Evolutionary conservation across 1,140 invertebrate species (phyloP), one percentile per base, ranked within the genome.

Genomic region (Epicauta chinensis): DNA sequence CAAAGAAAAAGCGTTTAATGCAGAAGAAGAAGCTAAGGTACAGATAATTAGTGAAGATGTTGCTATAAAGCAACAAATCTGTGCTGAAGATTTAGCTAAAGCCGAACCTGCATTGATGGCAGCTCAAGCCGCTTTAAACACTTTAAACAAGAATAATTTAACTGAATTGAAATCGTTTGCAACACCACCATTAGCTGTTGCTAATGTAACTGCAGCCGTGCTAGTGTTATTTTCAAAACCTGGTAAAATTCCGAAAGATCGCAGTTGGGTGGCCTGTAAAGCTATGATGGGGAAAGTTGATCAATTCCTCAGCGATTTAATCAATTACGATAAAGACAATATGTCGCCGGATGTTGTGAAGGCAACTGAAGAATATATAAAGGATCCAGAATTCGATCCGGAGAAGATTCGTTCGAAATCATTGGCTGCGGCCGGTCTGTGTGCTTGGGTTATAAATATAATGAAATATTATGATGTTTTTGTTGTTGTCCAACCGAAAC

Each of bases 131-230:
- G 93, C 94, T 32, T 73, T 97, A 31, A 88, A 96, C 65, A 97
- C 93, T 0, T 71, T 97, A 1, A 95, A 97, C 68, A 97, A 97
- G 74, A 85, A 82, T 55, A 97, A 96, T 72, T 73, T 97, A 38
- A 96, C 93, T 1, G 94, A 98, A 71, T 72, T 97, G 61, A 97
- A 97, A 70, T 92, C 93, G 3, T 96, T 97, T 71, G 91, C 89
- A 2, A 79, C 83, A 3, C 87, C 87, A 9, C 86, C 87, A 2
- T 78, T 81, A 16, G 88, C 88, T 53, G 92, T 96, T 1, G 81
- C 89, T 1, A 89, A 83, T 64, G 92, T 97, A 0, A 83, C 81
- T 5, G 83, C 88, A 10, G 93, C 93, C 16, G 93, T 96, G 1
- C 79, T 93, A 58, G 87, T 94, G 17, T 73, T 97, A 3, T 82